These are phyloP conservation scores for Euura saliciscinereae DNA, from an alignment of 1,140 invertebrate genomes.

Conservation along the genomic window DNA sequence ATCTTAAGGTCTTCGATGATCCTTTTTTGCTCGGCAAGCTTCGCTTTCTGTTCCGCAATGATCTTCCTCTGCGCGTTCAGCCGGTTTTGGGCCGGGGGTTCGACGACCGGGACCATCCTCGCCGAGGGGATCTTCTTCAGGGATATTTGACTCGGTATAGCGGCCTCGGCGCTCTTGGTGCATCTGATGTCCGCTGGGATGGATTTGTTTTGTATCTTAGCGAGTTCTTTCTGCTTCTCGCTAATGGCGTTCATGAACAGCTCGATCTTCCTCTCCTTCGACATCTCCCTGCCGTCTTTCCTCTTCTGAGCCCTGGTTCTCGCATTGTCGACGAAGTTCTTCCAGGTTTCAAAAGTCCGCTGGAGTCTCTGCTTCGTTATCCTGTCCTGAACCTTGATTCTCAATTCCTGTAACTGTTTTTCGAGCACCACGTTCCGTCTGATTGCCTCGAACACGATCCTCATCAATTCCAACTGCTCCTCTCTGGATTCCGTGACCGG, in stretches of 20 bases:
- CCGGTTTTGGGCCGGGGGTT: slow-evolving; percentile 36
- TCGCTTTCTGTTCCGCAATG: slow-evolving; percentile 48
- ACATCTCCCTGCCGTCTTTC: slow-evolving; percentile 6
- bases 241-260: slow-evolving; percentile 45
- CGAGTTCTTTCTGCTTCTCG: slow-evolving; percentile 43
- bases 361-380: slow-evolving; percentile 19
- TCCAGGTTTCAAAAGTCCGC: slow-evolving; percentile 41
- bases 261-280: slow-evolving; percentile 48
- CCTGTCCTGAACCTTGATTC: slow-evolving; percentile 31
- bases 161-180: not conserved
- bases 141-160: not conserved
- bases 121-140: slow-evolving; percentile 4
- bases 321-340: not conserved
- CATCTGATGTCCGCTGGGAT: not conserved
- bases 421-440: slow-evolving; percentile 28
- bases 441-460: slow-evolving; percentile 33
- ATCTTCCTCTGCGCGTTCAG: slow-evolving; percentile 48
- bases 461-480: slow-evolving; percentile 28
- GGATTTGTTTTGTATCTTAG: slow-evolving; percentile 19
- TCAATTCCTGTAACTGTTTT: slow-evolving; percentile 34
- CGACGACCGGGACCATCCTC: slow-evolving; percentile 19
- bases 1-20: slow-evolving; percentile 53
- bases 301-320: not conserved
- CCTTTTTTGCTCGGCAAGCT: slow-evolving; percentile 45
- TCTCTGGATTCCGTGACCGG: slow-evolving; percentile 27